phyloP scores from a whole-genome alignment of 2,888 invertebrate genomes.

The Theretra japonica region DNA sequence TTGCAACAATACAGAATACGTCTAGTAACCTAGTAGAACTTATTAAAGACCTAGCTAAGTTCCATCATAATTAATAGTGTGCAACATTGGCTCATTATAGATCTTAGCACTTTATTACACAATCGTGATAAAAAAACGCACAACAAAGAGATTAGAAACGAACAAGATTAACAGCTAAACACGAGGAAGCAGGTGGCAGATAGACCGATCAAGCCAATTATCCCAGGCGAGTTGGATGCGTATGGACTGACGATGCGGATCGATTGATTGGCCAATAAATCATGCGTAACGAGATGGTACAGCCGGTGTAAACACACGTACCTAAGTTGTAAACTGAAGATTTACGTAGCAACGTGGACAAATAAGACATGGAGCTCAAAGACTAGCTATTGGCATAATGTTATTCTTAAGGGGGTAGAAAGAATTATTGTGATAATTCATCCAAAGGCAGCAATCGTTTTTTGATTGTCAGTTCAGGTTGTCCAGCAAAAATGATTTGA shows the following conservation, averaged over 20 bases:
- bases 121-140: not conserved
- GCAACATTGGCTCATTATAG: too few species aligned
- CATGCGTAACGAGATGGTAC: slow-evolving; percentile 6
- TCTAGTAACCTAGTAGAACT: too few species aligned
- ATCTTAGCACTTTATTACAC: not conserved
- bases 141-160: not conserved
- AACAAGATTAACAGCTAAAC: not conserved
- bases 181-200: slow-evolving; percentile 1
- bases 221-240: not conserved
- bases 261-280: slow-evolving; percentile 1
- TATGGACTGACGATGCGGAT: slow-evolving; percentile 9
- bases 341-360: not conserved
- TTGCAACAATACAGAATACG: too few species aligned
- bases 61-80: too few species aligned
- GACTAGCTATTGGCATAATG: too few species aligned
- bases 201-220: not conserved
- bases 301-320: not conserved
- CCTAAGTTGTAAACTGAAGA: not conserved
- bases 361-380: not conserved
- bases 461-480: too few species aligned
- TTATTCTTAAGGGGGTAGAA: too few species aligned
- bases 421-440: too few species aligned
- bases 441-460: too few species aligned
- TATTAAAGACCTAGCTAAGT: too few species aligned
- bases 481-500: too few species aligned